Evolutionary conservation across 2,113 vertebrate genomes (phyloP), one percentile per base, ranked within the genome.

Genomic region (Thunnus thynnus): DNA sequence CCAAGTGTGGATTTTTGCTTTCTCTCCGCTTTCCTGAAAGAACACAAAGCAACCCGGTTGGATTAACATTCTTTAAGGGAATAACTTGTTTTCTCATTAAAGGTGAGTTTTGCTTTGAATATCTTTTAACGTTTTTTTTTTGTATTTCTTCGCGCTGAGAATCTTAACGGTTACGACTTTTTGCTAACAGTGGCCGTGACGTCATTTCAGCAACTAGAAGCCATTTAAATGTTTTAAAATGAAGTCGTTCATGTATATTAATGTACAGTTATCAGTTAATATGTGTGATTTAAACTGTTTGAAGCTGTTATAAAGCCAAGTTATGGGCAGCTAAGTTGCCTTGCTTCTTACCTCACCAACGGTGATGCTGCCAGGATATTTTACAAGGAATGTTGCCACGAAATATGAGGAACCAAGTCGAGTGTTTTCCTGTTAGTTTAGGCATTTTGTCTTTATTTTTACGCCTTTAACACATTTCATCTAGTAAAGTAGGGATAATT

Each of bases 21-120:
- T 20, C 22, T 14, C 5, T 18, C 7, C 3, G 6, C 30, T 51
- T 25, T 22, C 22, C 22, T 8, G 6, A 4, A 54, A 76, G 11
- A 25, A 18, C 36, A 5, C 3, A 20, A 16, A 36, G 0, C 14
- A 0, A 13, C 22, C 5, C 0, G 2, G 7, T 65, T 46, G 90
- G 87, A 93, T 85, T 92, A 82, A 65, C 46, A 1, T 1, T 54
- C 27, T 18, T 11, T 30, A 44, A 52, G 32, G 88, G 77, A 91
- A 84, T 85, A 78, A 22, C 44, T 65, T 27, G 10, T 51, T 87
- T 85, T 84, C n/a, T 47, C 47, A 20, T 66, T 16, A 41, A 89
- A 74, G 92, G 93, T 94, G 68, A 88, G 92, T 92, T 80, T 70
- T 72, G 13, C 22, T 73, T 52, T 61, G 4, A n/a, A 7, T 30